Evolutionary conservation across 2,113 vertebrate species (phyloP).

Genomic region (Lipotes vexillifer): DNA sequence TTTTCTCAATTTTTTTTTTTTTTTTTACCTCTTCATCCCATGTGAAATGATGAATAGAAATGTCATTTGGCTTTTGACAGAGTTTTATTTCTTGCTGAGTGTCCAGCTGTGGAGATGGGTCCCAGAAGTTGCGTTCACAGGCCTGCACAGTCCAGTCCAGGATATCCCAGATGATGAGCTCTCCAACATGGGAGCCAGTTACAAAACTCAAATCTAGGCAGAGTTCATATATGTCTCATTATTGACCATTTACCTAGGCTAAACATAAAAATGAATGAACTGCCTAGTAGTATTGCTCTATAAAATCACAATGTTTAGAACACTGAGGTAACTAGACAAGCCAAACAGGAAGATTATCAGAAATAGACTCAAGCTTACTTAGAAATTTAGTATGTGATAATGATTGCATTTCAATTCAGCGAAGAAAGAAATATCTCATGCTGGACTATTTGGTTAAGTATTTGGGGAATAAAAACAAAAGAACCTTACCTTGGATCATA

Average conservation of each 20-base stretch:
- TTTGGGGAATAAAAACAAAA: neutral
- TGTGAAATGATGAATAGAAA: conserved; percentile 90
- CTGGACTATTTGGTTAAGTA: neutral
- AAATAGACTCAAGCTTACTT: neutral
- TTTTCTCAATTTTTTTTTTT: conserved; percentile 33
- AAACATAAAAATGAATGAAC: neutral
- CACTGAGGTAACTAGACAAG: neutral
- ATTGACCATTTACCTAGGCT: neutral
- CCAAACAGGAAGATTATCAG: neutral
- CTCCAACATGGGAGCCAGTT: conserved; percentile 92
- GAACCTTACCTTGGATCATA: neutral
- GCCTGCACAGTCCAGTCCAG: conserved; percentile 88
- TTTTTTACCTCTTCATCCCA: conserved; percentile 88
- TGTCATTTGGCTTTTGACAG: conserved; percentile 87
- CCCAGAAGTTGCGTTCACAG: conserved; percentile 89
- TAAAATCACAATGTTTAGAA: neutral
- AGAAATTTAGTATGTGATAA: neutral
- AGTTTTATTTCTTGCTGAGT: conserved; percentile 88
- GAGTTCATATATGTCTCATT: neutral
- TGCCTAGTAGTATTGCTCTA: neutral
- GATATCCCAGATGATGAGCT: conserved; percentile 93
- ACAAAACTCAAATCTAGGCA: conserved; percentile 86
- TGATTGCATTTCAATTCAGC: neutral
- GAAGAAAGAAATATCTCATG: neutral
- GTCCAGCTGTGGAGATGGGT: conserved; percentile 80